A percentile compares a stretch with the other conserved stretches of the same genome.
phyloP scores from a whole-genome alignment of 2,888 invertebrate species.

The Arrhopalites spinosus region DNA sequence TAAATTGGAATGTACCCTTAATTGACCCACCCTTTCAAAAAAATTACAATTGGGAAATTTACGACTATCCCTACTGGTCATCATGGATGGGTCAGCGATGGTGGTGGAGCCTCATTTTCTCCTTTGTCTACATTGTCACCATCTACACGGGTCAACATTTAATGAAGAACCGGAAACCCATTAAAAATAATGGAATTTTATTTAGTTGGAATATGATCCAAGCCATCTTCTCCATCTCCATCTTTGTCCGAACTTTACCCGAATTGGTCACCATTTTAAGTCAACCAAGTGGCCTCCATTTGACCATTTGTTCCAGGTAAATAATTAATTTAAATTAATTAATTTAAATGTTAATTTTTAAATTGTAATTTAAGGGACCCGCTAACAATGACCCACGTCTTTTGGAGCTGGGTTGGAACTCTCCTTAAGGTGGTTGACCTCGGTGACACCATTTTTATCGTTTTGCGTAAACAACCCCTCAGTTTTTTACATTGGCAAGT shows the following conservation, averaged over 20 bases:
- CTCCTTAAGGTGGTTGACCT: not conserved
- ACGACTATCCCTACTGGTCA: too few relatives aligned
- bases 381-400: not conserved
- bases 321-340: too few relatives aligned
- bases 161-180: constrained; percentile 90
- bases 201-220: constrained; percentile 90
- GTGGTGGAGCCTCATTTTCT: constrained; percentile 88
- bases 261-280: constrained; percentile 85
- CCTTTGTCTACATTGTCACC: constrained; percentile 87
- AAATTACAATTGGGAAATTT: too few relatives aligned
- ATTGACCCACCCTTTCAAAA: too few relatives aligned
- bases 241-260: constrained; percentile 84
- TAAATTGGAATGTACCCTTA: too few relatives aligned
- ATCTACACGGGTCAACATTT: constrained; percentile 92
- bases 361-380: too few relatives aligned
- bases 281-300: constrained; percentile 85
- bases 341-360: too few relatives aligned
- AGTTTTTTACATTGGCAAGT: constrained; percentile 19
- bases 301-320: constrained; percentile 83
- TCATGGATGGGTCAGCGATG: constrained; percentile 96
- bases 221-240: constrained; percentile 63
- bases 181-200: constrained; percentile 83
- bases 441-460: constrained; percentile 23
- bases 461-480: constrained; percentile 16
- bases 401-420: constrained; percentile 11